Conservation (phyloP, 1,140 invertebrate species). For the Plodia interpunctella region DNA sequence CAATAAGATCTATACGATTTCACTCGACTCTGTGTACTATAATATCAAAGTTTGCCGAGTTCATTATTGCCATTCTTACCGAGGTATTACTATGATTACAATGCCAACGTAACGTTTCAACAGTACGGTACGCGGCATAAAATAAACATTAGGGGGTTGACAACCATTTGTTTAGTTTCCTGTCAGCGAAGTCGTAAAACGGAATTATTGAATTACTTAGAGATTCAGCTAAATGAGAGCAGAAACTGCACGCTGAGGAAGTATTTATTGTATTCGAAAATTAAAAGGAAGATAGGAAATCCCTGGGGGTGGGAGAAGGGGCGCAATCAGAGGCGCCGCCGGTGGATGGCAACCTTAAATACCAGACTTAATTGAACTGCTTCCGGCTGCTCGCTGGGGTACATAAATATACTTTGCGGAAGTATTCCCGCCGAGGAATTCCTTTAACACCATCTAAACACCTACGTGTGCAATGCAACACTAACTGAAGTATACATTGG, state of each 20-base stretch:
- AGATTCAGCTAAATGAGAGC: not conserved
- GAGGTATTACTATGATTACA: not conserved
- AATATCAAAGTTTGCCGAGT: not conserved
- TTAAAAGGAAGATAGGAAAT: conserved; percentile 64
- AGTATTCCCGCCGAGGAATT: conserved; percentile 54
- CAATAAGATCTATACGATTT: not conserved
- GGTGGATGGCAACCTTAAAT: conserved; percentile 70
- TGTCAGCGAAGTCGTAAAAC: not conserved
- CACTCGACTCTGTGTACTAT: not conserved
- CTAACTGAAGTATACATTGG: too few species aligned
- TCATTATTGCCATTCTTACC: not conserved
- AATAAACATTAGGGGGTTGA: conserved; percentile 4
- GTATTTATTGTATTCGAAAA: conserved; percentile 72
- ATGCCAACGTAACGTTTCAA: not conserved
- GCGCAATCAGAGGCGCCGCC: conserved; percentile 66
- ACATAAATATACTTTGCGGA: conserved; percentile 64
- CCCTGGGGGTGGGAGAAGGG: conserved; percentile 40
- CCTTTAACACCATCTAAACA: conserved; percentile 49
- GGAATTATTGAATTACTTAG: conserved; percentile 7
- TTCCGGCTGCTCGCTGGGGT: conserved; percentile 45
- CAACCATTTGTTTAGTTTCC: conserved; percentile 8
- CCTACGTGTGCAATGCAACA: conserved; percentile 6
- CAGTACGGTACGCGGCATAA: not conserved
- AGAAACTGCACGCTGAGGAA: conserved; percentile 23
- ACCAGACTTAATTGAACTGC: conserved; percentile 72